Evolutionary conservation across 2,113 vertebrate species (phyloP).

Genomic region (Megaleporinus macrocephalus): DNA sequence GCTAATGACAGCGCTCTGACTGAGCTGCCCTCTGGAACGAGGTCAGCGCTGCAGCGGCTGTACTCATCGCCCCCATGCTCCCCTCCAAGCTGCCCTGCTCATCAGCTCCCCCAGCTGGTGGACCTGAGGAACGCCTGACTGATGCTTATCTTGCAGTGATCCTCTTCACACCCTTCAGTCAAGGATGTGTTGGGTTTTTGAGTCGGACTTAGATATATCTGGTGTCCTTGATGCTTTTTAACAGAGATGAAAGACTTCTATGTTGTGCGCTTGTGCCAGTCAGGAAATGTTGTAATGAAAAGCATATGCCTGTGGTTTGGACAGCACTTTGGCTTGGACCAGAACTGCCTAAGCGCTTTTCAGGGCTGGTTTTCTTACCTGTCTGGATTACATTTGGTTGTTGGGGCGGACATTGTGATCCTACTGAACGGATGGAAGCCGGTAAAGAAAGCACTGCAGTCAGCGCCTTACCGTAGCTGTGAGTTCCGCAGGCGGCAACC

Average conservation of each 20-base stretch:
- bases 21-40: conserved; percentile 49
- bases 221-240: conserved; percentile 38
- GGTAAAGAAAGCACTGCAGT: background rate
- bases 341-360: background rate
- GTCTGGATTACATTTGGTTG: conserved; percentile 4
- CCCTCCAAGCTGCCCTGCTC: background rate
- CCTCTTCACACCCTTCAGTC: conserved; percentile 33
- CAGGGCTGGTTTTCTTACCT: conserved; percentile 13
- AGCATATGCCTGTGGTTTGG: conserved; percentile 31
- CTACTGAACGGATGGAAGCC: background rate
- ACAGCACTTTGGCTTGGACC: background rate
- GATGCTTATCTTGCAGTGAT: background rate
- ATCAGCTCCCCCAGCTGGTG: conserved; percentile 49
- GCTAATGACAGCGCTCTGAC: conserved; percentile 50
- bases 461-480: conserved; percentile 18
- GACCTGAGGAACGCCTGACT: background rate
- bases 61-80: conserved; percentile 18
- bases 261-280: conserved; percentile 28
- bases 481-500: conserved; percentile 18
- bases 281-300: conserved; percentile 14
- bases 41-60: conserved; percentile 42
- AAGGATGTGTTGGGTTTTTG: conserved; percentile 2
- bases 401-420: background rate
- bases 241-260: conserved; percentile 32
- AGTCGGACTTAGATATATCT: conserved; percentile 31